These are phyloP conservation scores for Ophioderma brevispina DNA, from an alignment of 35 echinoderm and acorn worm genomes.

Conservation along the genomic window DNA sequence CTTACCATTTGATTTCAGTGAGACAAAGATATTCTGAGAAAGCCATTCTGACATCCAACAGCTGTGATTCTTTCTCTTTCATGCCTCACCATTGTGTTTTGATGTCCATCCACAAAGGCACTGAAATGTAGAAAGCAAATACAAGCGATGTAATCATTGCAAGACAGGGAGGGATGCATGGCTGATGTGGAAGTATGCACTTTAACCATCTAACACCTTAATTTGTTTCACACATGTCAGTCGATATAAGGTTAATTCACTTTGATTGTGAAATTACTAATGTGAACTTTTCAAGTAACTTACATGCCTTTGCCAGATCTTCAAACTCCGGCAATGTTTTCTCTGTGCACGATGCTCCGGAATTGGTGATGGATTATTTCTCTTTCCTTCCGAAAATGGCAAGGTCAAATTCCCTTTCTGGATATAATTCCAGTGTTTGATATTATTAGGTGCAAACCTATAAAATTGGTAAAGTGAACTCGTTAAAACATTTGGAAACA, in stretches of 20 bases:
- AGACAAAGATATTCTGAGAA: constrained; percentile 72
- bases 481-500: too few species aligned
- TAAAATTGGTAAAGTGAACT: too few species aligned
- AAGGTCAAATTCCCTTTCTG: too few species aligned
- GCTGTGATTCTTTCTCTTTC: constrained; percentile 71
- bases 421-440: too few species aligned
- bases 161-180: too few species aligned
- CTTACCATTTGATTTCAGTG: constrained; percentile 72
- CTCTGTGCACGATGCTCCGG: constrained; percentile 20
- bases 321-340: constrained; percentile 79
- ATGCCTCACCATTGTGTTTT: background rate
- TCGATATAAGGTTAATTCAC: too few species aligned
- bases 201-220: too few species aligned
- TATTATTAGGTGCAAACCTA: too few species aligned
- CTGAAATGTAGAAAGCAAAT: constrained; percentile 30
- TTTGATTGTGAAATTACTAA: too few species aligned
- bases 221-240: too few species aligned
- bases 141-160: too few species aligned
- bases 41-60: constrained; percentile 89
- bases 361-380: constrained; percentile 23
- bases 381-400: constrained; percentile 7
- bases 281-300: background rate
- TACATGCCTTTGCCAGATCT: constrained; percentile 71
- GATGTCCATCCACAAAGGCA: constrained; percentile 79
- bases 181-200: too few species aligned